phyloP scores from a whole-genome alignment of 1,140 invertebrate genomes.

The Melitaea cinxia region DNA sequence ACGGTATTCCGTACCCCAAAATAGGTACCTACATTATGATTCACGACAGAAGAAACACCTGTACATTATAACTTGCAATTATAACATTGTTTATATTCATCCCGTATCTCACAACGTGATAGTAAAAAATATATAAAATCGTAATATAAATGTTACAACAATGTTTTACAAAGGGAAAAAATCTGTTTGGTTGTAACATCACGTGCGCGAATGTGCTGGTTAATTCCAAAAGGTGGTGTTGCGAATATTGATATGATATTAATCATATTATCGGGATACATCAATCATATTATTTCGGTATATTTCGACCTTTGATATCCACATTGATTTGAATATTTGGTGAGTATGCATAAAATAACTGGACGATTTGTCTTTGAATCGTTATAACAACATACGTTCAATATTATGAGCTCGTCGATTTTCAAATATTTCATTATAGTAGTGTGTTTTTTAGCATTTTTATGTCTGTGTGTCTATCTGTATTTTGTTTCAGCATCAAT shows the following conservation, averaged over 20 bases:
- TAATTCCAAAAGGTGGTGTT: constrained; percentile 49
- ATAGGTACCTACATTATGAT: not conserved
- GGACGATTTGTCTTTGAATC: too few relatives aligned
- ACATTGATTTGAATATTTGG: not conserved
- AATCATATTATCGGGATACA: constrained; percentile 46
- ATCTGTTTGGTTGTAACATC: not conserved
- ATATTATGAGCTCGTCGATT: too few relatives aligned
- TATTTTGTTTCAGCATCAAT: too few relatives aligned
- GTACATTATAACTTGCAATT: not conserved
- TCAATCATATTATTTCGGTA: constrained; percentile 38
- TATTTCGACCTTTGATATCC: constrained; percentile 13
- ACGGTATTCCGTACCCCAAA: too few relatives aligned
- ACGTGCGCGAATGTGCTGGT: constrained; percentile 29
- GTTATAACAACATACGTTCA: too few relatives aligned
- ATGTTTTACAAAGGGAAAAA: not conserved
- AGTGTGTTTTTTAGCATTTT: too few relatives aligned
- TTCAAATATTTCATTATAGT: too few relatives aligned
- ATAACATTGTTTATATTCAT: not conserved
- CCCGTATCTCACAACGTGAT: not conserved
- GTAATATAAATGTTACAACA: not conserved
- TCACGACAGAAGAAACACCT: not conserved
- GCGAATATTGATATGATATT: constrained; percentile 63
- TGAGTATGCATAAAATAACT: not conserved
- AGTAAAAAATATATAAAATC: too few relatives aligned
- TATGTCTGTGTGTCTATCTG: too few relatives aligned